Base-by-base conservation (phyloP, 2,797 vertebrate genomes). In the Neosilurus hyrtlii region DNA sequence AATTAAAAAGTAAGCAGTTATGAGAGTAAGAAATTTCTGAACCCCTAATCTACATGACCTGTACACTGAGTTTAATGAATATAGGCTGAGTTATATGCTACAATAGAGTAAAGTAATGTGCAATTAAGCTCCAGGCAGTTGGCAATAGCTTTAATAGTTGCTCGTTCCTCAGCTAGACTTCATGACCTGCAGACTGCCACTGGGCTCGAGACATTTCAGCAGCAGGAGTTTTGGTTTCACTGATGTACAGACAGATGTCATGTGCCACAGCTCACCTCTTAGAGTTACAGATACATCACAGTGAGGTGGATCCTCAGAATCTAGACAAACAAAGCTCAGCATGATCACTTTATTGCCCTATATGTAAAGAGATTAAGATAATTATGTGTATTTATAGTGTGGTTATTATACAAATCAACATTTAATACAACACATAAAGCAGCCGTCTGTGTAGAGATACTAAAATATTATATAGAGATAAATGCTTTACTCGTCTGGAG, bases 121-220 rank as follows among this genome's bases (percentile, higher is more conserved):
- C 90, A 91, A 91, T 90, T 88, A 91, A 87, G 90, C 89, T 88
- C 82, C 82, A 76, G 87, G 90, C 90, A 90, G 84, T 89, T 89
- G 86, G 84, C 88, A 82, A 84, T 89, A 83, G 85, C 86, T 91
- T 80, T 80, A 51, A 86, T 77, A 79, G 80, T 68, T 81, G 83
- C 68, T 82, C 80, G 78, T 83, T 82, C 76, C 81, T 80, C 86
- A 80, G 81, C 22, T 54, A 73, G 81, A 79, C 75, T 80, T 72
- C 61, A 88, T 85, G 84, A 90, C 90, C 87, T 83, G 84, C 90
- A 86, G 88, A 91, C 88, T 90, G 90, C 91, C 89, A 89, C 88
- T 89, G 85, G 89, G 89, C 85, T 87, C 77, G 74, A 88, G 87
- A 91, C 89, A 87, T 90, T 90, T 88, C 85, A 89, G 89, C 86